phyloP scores from a whole-genome alignment of 2,113 vertebrate species.

The Oriolus oriolus region DNA sequence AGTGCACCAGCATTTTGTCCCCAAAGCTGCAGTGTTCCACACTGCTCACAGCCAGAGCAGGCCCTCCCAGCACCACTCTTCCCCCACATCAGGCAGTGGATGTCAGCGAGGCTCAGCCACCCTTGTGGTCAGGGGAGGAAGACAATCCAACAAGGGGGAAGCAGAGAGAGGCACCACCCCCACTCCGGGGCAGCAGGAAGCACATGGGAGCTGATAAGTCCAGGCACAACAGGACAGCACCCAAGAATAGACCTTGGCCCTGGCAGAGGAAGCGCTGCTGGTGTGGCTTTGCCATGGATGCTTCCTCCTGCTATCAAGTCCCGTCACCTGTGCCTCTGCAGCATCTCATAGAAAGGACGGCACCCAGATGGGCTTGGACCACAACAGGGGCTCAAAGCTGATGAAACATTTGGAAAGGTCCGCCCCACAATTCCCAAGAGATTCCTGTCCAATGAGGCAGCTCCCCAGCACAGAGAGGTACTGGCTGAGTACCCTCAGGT shows the following conservation, averaged over 20 bases:
- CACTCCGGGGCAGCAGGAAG: background rate
- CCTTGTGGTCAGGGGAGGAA: background rate
- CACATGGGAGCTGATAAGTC: conserved; percentile 16
- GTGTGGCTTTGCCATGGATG: background rate
- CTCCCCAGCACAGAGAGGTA: background rate
- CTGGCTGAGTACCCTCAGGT: background rate
- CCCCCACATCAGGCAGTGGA: background rate
- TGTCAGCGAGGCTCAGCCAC: fast-evolving
- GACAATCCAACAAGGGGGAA: fast-evolving
- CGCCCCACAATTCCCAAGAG: background rate
- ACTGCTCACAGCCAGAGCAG: background rate
- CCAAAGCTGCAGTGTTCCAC: background rate
- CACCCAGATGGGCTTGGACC: background rate
- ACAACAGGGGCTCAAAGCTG: background rate
- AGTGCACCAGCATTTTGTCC: background rate
- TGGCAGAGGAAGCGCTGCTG: background rate
- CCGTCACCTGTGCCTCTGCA: fast-evolving
- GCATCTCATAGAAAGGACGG: background rate
- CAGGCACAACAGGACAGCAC: background rate
- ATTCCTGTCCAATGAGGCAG: fast-evolving
- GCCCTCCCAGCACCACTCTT: background rate
- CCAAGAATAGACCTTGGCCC: background rate
- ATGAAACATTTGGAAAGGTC: background rate
- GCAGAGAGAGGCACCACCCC: background rate
- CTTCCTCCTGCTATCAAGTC: background rate